phyloP scores from a whole-genome alignment of 2,113 vertebrate species.

The Haplochromis burtoni region DNA sequence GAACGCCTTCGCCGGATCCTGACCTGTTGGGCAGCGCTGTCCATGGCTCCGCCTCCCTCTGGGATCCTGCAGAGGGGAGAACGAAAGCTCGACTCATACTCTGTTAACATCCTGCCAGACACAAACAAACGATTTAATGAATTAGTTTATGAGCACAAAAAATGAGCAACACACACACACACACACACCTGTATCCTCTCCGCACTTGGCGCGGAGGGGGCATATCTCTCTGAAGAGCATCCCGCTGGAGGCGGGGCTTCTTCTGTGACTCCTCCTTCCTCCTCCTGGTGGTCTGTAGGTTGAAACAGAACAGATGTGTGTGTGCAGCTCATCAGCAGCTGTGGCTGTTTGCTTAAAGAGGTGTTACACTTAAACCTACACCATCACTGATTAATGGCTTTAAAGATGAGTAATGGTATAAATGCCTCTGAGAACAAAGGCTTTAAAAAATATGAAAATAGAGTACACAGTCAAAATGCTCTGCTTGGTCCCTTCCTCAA shows the following conservation, averaged over 20 bases:
- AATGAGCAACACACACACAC: not conserved
- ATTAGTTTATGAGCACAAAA: not conserved
- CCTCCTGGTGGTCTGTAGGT: constrained; percentile 20
- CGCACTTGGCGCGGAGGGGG: not conserved
- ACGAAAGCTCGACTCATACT: constrained; percentile 47
- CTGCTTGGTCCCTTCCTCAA: not conserved
- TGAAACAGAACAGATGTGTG: not conserved
- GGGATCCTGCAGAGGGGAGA: constrained; percentile 24
- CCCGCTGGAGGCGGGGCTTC: not conserved
- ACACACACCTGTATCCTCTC: constrained; percentile 21
- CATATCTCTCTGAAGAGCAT: not conserved
- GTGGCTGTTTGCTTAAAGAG: not conserved
- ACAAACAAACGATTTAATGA: not conserved
- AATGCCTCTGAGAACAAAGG: not conserved
- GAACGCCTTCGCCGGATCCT: not conserved
- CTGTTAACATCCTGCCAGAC: constrained; percentile 35
- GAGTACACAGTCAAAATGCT: not conserved
- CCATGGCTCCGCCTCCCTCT: not conserved
- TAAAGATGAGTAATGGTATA: not conserved
- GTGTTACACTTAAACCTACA: not conserved
- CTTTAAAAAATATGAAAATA: not conserved
- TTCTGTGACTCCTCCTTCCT: not conserved
- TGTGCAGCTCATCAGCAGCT: not conserved
- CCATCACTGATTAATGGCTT: not conserved
- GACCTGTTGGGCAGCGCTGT: constrained; percentile 14